Base-by-base conservation (phyloP, 2,888 invertebrate genomes). In the Melinopterus prodromus region DNA sequence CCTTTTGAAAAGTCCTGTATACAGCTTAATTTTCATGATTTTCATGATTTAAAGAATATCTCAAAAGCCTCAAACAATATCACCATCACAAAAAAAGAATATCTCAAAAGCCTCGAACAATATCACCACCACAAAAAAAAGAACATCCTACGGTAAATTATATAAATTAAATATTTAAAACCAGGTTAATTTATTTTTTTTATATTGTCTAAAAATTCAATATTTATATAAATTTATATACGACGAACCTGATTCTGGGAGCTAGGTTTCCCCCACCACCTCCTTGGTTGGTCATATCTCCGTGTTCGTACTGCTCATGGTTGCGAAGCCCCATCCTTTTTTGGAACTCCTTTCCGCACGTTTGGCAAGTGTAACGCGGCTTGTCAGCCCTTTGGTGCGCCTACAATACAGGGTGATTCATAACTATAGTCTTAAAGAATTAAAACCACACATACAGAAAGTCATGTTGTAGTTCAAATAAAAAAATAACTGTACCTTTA, bases 281-380 rank as follows among this genome's bases (percentile, higher is more conserved):
- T 6, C 77, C 75, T 6, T 76, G 79, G 6, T 76, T 79, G 70
- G 77, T 76, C 77, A 79, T 78, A 14, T 81, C 81, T 14, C 81
- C 81, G 83, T 92, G 92, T 82, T 91, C 90, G 85, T 89, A 91
- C 84, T 92, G 92, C 84, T 92, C 92, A 84, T 92, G 92, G 78
- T 91, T 90, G 79, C 92, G 88, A 77, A 92, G 86, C 76, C 90
- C 89, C 82, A 90, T 90, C 72, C 92, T 89, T 81, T 91, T 90
- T 2, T 90, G 89, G 85, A 92, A 92, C 82, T 91, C 90, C 85
- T 90, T 90, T 9, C 90, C 90, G 85, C 92, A 92, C 76, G 91
- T 88, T 79, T 90, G 89, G 84, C 92, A 92, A 12, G 88, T 85
- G 84, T 92, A 91, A 82, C 90, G 90, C 82, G 91, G 91, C 84